Percentiles rank a stretch among this genome's conserved stretches.
These are phyloP conservation scores for Spheniscus humboldti DNA, from an alignment of 2,797 vertebrate species.

Conservation along the genomic window DNA sequence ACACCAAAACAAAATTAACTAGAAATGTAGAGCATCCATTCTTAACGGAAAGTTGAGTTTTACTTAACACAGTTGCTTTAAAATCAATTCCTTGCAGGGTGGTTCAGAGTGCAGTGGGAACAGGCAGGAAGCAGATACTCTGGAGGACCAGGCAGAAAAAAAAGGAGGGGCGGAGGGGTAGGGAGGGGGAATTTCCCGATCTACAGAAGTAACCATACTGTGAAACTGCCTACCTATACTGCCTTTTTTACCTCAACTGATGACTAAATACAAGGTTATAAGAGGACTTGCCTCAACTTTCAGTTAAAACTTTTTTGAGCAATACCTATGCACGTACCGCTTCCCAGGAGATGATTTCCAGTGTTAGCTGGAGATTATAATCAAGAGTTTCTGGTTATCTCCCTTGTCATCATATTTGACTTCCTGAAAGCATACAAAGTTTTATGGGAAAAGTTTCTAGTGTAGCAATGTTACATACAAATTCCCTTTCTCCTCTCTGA, in stretches of 20 bases:
- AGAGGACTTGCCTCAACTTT: background rate
- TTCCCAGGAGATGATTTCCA: background rate
- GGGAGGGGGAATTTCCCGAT: background rate
- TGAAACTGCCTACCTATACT: background rate
- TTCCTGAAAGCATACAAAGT: background rate
- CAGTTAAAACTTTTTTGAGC: background rate
- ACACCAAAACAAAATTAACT: accelerated
- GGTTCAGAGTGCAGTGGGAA: background rate
- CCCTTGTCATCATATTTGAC: background rate
- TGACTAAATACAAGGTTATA: background rate
- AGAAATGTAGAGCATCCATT: background rate
- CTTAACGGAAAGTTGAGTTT: background rate
- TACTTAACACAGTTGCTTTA: background rate
- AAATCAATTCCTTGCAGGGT: background rate
- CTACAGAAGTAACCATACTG: background rate
- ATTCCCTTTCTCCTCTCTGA: background rate
- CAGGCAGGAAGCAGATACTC: background rate
- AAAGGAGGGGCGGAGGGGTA: background rate
- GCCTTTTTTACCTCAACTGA: background rate
- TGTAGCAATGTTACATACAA: background rate
- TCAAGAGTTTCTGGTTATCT: background rate
- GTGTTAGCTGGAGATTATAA: background rate
- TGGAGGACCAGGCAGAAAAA: background rate
- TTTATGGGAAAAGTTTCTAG: background rate
- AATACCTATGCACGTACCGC: background rate